Conservation (phyloP, 2,797 vertebrate species). For the Acrossocheilus wenchowensis region DNA sequence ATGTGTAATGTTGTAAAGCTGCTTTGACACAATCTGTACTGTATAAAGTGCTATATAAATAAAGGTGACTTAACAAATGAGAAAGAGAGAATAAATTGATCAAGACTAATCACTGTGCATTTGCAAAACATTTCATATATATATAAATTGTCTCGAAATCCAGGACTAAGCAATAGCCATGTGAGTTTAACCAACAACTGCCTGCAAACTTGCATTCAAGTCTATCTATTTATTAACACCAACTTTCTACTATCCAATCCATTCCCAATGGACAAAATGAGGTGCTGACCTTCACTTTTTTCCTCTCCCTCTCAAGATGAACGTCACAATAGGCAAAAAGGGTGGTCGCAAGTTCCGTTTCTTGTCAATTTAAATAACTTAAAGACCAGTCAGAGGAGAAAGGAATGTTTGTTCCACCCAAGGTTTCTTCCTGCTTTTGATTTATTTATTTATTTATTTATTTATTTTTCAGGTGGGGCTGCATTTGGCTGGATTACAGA, state of each 20-base stretch:
- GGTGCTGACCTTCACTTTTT: background rate
- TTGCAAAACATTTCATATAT: too few relatives aligned
- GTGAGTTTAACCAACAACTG: background rate
- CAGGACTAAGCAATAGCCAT: too few relatives aligned
- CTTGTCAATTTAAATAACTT: background rate
- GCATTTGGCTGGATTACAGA: too few relatives aligned
- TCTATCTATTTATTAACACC: background rate
- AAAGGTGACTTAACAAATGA: too few relatives aligned
- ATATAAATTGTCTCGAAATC: too few relatives aligned
- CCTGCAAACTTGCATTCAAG: background rate
- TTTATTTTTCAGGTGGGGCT: too few relatives aligned
- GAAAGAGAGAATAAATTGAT: too few relatives aligned
- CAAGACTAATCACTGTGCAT: too few relatives aligned
- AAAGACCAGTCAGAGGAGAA: background rate
- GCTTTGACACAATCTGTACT: too few relatives aligned
- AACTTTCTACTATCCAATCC: background rate
- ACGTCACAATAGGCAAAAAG: background rate
- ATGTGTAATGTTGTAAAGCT: too few relatives aligned
- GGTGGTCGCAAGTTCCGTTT: background rate
- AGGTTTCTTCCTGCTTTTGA: background rate
- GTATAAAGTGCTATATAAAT: too few relatives aligned
- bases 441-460: too few relatives aligned
- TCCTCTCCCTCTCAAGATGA: background rate
- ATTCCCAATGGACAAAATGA: background rate
- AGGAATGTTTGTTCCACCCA: background rate